Conservation (phyloP, 2,888 invertebrate species). For the Cotesia congregata region DNA sequence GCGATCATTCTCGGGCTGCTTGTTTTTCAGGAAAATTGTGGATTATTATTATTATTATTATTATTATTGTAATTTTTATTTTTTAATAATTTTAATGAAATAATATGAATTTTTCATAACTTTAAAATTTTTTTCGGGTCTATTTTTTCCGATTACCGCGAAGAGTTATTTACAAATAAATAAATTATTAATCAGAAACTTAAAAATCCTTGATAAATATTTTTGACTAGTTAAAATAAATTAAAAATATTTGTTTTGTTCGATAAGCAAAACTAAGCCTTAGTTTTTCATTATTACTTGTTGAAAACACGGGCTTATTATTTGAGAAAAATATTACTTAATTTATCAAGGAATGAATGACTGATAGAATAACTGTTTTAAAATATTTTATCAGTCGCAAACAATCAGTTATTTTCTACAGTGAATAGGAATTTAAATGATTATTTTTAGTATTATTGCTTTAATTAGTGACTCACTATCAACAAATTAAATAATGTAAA, state of each 20-base stretch:
- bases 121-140: no score
- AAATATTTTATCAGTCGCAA: background rate
- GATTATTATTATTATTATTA: no score
- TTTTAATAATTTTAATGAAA: no score
- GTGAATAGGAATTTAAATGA: no score
- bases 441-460: background rate
- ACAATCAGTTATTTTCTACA: background rate
- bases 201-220: no score
- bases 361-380: background rate
- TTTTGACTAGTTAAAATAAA: background rate
- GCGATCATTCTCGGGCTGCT: no score
- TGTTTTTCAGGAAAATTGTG: no score
- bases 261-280: background rate
- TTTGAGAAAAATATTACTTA: background rate
- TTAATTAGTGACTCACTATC: background rate
- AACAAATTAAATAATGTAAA: background rate
- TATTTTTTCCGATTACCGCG: no score
- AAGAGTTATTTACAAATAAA: background rate
- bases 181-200: background rate
- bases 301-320: background rate
- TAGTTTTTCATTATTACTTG: background rate
- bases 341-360: background rate
- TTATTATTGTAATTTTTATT: no score
- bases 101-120: no score
- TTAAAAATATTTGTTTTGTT: constrained; percentile 2